Base-by-base conservation (phyloP, 2,113 vertebrate species). In the Eudorcas thomsonii region DNA sequence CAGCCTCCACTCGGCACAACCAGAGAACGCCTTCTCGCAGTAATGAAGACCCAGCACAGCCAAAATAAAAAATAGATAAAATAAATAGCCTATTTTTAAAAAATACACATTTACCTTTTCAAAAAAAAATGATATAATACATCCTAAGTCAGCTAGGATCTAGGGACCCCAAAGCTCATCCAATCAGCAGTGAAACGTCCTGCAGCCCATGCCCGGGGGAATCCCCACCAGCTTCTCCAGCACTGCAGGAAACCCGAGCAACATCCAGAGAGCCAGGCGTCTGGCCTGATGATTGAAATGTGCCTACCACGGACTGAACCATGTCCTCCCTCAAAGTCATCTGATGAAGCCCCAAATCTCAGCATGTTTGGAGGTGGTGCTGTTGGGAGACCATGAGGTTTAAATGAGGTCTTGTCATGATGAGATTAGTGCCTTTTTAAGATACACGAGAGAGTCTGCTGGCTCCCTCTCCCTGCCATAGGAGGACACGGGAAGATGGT, bases 1-100 rank as follows among this genome's bases (percentile, higher is more conserved):
- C 6, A 71, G 23, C 67, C n/a, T 36, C 19, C 1, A 0, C 67
- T 39, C 5, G 0, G 4, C n/a, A 1, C n/a, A 74, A 43, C 71
- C 26, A 77, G 71, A 43, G 39, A 77, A 77, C 43, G 39, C 71
- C 71, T 39, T 26, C 71, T 43, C 3, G 1, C 71, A 77, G 39
- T 43, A 26, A 26, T 26, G 71, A 43, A 77, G 71, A 77, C 39
- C 39, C 39, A 43, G 23, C 39, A 26, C 71, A 43, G 71, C 23
- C 71, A 43, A 77, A 43, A 43, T 43, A 77, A 77, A 43, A 77
- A 43, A 43, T 7, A 77, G 21, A 25, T 74, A 13, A 74, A 74
- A 74, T 16, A 26, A 43, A 26, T 7, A 43, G 23, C 12, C 12
- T 43, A 26, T 43, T 43, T 77, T 43, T 0, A 0, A 6, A 23